Conservation (phyloP, 2,797 vertebrate species). For the Botia almorhae region DNA sequence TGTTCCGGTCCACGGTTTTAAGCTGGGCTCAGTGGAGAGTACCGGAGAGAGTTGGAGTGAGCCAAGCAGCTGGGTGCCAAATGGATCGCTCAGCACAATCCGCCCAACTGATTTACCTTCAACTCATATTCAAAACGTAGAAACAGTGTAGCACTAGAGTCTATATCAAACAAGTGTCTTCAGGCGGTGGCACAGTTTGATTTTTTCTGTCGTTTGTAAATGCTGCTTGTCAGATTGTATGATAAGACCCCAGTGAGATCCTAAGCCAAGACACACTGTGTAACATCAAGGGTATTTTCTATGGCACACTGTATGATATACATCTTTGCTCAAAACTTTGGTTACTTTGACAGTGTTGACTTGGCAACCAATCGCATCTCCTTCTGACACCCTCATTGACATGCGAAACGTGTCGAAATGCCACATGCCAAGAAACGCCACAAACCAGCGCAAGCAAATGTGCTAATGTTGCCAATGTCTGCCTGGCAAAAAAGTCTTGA, state of each 20-base stretch:
- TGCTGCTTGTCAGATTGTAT: background rate
- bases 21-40: conserved; percentile 21
- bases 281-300: background rate
- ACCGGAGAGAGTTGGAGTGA: conserved; percentile 19
- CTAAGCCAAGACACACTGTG: background rate
- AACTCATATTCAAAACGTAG: conserved; percentile 6
- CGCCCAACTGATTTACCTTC: conserved; percentile 17
- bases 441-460: background rate
- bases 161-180: conserved; percentile 13
- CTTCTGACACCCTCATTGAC: background rate
- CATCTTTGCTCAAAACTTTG: background rate
- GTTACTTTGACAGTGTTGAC: too few relatives aligned
- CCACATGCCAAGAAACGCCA: background rate
- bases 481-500: too few relatives aligned
- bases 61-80: conserved; percentile 26
- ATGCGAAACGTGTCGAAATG: too few relatives aligned
- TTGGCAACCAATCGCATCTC: background rate
- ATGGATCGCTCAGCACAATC: conserved; percentile 37
- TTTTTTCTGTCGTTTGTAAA: background rate
- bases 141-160: conserved; percentile 2
- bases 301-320: background rate
- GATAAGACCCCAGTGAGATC: background rate
- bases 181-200: background rate
- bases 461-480: background rate
- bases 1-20: conserved; percentile 31